Percentiles rank a stretch among this genome's conserved stretches.
These are phyloP conservation scores for Siphlonurus alternatus DNA, from an alignment of 2,888 invertebrate species.

Conservation along the genomic window DNA sequence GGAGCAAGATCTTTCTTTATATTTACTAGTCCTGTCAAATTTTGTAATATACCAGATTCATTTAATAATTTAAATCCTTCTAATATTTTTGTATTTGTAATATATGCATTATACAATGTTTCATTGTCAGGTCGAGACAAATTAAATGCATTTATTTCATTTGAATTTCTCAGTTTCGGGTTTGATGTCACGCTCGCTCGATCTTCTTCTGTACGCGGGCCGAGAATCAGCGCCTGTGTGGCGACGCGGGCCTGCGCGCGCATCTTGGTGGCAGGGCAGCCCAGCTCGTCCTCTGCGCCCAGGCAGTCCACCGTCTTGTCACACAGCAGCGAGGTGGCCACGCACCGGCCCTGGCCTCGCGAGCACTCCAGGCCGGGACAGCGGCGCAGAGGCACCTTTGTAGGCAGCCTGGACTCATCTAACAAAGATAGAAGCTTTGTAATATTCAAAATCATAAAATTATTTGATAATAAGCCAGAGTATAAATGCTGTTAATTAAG, in stretches of 20 bases:
- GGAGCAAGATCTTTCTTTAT: not conserved
- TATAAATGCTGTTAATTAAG: too few relatives aligned
- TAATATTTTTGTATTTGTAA: not conserved
- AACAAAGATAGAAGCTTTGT: constrained; percentile 6
- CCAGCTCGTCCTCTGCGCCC: constrained; percentile 61
- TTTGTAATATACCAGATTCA: not conserved
- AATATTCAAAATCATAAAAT: constrained; percentile 2
- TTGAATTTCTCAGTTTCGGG: not conserved
- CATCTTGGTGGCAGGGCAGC: constrained; percentile 30
- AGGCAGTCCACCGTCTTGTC: constrained; percentile 60
- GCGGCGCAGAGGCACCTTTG: constrained; percentile 34
- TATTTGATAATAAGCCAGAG: not conserved
- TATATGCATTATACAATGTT: not conserved
- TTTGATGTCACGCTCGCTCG: too few relatives aligned
- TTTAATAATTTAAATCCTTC: constrained; percentile 4
- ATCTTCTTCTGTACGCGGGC: too few relatives aligned
- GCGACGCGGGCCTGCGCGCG: not conserved
- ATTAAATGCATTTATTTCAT: not conserved
- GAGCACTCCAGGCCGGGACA: constrained; percentile 62
- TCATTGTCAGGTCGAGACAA: too few relatives aligned
- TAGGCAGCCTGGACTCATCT: constrained; percentile 33
- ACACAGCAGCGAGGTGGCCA: constrained; percentile 46
- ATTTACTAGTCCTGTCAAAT: not conserved
- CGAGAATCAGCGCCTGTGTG: too few relatives aligned
- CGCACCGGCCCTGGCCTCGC: constrained; percentile 46